Evolutionary conservation across 2,888 invertebrate species (phyloP), one percentile per base, ranked within the genome.

Genomic region (Synergus gifuensis): DNA sequence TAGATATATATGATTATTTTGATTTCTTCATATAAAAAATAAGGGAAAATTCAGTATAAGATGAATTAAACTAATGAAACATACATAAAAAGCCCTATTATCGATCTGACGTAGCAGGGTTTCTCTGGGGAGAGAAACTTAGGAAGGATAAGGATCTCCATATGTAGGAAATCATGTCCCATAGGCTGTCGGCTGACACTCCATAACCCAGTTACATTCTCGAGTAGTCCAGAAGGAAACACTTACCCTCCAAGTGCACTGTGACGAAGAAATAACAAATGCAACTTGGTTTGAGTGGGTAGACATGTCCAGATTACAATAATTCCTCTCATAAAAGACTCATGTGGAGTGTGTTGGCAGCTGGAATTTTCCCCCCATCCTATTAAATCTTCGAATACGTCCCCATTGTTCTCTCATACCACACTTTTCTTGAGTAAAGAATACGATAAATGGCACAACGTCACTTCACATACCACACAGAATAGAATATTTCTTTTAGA

Each of bases 71-170:
- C 73, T 73, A 73, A 73, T 28, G 49, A 73, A 49, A n/a, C 16
- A 54, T 54, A 22, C 40, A 73, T 73, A 36, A 36, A 16, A 36
- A 54, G 73, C 54, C 73, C 36, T 73, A 73, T 73, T 73, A 73
- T 73, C 73, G 73, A 54, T 73, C 49, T 73, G 73, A 54, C 73
- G 73, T 36, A 28, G 36, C 28, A 22, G 22, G 49, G 28, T 46
- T 36, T 73, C 16, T 49, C 73, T 7, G n/a, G 46, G 36, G 73
- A 28, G 36, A 49, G n/a, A 73, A 73, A 73, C 49, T 49, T 73
- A 73, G 49, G 28, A 69, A 54, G 69, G 49, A 69, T 69, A 73
- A 73, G 49, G 73, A 73, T 73, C 49, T 73, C 36, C 36, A 36
- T 49, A 54, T 36, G 49, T 54, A 54, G 73, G 28, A 36, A 36